A percentile compares a stretch with the other conserved stretches of the same genome.
Conservation (phyloP, 1,140 invertebrate genomes). For the Drosophila ohnishii region DNA sequence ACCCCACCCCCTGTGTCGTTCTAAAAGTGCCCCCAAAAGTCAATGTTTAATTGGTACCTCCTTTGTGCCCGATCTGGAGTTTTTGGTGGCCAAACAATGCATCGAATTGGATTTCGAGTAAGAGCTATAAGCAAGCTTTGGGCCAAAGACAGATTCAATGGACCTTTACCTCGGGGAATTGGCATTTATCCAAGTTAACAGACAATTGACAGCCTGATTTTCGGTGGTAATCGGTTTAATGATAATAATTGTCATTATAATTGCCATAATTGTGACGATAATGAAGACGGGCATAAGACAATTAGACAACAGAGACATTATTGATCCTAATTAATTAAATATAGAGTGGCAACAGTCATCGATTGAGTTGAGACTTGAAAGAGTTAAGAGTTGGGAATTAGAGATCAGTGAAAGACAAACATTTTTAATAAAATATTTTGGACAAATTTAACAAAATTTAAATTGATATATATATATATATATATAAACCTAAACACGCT, state of each 20-base stretch:
- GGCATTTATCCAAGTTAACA: slow-evolving; percentile 17
- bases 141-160: slow-evolving; percentile 3
- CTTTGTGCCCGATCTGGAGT: slow-evolving; percentile 7
- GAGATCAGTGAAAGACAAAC: not conserved
- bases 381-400: not conserved
- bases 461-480: no score
- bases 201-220: slow-evolving; percentile 21
- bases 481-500: not conserved
- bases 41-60: slow-evolving; percentile 37
- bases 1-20: not conserved
- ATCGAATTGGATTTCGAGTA: slow-evolving; percentile 9
- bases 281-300: slow-evolving; percentile 10
- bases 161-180: not conserved
- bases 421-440: no score
- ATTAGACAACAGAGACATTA: slow-evolving; percentile 9
- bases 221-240: slow-evolving; percentile 17
- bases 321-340: slow-evolving; percentile 20
- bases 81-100: slow-evolving; percentile 26
- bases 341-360: not conserved
- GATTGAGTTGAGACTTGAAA: not conserved
- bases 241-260: slow-evolving; percentile 36
- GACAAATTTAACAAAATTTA: no score
- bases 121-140: slow-evolving; percentile 6
- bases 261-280: slow-evolving; percentile 25
- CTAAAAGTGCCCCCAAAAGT: slow-evolving; percentile 27